A percentile compares a stretch with the other conserved stretches of the same genome.
These are phyloP conservation scores for Orchesellides sinensis DNA, from an alignment of 2,888 invertebrate species.

Conservation along the genomic window DNA sequence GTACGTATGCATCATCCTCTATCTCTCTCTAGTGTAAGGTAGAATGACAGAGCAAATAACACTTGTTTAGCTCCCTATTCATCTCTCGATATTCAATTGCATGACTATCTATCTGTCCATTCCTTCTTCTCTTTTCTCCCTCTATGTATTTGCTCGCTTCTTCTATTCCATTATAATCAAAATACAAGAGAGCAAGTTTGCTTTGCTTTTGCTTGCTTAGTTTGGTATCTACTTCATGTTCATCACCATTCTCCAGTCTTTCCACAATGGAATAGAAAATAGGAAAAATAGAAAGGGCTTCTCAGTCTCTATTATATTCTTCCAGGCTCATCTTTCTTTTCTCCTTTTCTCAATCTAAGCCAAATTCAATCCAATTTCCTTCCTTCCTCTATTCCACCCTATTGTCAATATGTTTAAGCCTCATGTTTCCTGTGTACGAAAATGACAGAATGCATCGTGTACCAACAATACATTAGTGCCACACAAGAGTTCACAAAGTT, in stretches of 20 bases:
- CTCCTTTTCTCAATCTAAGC: slow-evolving; percentile 60
- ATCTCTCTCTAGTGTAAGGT: slow-evolving; percentile 62
- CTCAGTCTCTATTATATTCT: slow-evolving; percentile 56
- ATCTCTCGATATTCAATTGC: slow-evolving; percentile 33
- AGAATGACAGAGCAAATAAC: slow-evolving; percentile 75
- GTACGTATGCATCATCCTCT: slow-evolving; percentile 58
- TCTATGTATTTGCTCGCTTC: slow-evolving; percentile 20
- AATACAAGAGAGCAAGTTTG: slow-evolving; percentile 4
- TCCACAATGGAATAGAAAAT: slow-evolving; percentile 58
- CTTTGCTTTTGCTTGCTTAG: slow-evolving; percentile 33
- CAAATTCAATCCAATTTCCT: slow-evolving; percentile 68
- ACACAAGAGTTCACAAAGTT: slow-evolving; percentile 19
- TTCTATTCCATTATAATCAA: slow-evolving; percentile 23
- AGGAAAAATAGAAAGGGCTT: slow-evolving; percentile 63
- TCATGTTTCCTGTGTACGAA: slow-evolving; percentile 10
- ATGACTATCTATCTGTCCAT: slow-evolving; percentile 29
- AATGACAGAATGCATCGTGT: slow-evolving; percentile 14
- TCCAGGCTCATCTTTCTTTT: slow-evolving; percentile 51
- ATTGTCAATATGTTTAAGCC: slow-evolving; percentile 25
- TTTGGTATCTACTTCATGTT: too few species aligned
- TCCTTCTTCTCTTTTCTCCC: too few species aligned
- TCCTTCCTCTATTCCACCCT: slow-evolving; percentile 37
- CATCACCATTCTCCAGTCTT: slow-evolving; percentile 42
- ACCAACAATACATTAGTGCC: too few species aligned
- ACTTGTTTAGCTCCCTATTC: slow-evolving; percentile 74